These are phyloP conservation scores for Camponotus floridanus DNA, from an alignment of 1,140 invertebrate genomes.

Conservation along the genomic window DNA sequence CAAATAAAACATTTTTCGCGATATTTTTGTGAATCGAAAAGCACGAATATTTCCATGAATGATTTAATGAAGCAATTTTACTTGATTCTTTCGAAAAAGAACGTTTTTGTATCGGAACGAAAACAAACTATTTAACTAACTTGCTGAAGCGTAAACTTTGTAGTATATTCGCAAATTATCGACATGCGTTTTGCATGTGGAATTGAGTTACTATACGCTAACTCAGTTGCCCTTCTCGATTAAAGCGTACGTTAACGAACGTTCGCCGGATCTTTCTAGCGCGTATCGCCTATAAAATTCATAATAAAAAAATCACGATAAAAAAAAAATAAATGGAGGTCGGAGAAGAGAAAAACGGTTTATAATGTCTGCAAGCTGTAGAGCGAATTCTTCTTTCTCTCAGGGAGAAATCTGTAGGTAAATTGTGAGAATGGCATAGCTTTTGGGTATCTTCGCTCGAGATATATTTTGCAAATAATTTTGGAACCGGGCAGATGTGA, in stretches of 20 bases:
- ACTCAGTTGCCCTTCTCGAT: constrained; percentile 10
- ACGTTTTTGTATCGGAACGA: neutral
- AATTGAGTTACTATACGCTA: constrained; percentile 33
- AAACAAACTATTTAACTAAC: constrained; percentile 52
- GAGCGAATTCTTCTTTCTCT: constrained; percentile 6
- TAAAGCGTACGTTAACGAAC: constrained; percentile 41
- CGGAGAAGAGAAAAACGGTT: neutral
- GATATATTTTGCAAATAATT: constrained; percentile 51
- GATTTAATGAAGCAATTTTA: constrained; percentile 12
- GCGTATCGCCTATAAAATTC: constrained; percentile 11
- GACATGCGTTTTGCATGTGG: constrained; percentile 51
- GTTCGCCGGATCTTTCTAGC: neutral
- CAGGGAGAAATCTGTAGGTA: constrained; percentile 41
- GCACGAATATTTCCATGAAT: neutral
- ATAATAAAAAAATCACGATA: neutral
- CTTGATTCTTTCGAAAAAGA: constrained; percentile 3
- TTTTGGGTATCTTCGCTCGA: constrained; percentile 39
- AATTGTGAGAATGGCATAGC: constrained; percentile 46
- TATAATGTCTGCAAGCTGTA: neutral
- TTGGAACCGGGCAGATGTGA: neutral
- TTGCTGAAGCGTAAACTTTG: constrained; percentile 46
- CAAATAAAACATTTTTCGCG: neutral
- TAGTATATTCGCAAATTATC: constrained; percentile 62
- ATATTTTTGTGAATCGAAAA: constrained; percentile 6
- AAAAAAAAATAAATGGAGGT: neutral